Evolutionary conservation across 2,797 vertebrate species (phyloP).

Genomic region (Aselliscus stoliczkanus): DNA sequence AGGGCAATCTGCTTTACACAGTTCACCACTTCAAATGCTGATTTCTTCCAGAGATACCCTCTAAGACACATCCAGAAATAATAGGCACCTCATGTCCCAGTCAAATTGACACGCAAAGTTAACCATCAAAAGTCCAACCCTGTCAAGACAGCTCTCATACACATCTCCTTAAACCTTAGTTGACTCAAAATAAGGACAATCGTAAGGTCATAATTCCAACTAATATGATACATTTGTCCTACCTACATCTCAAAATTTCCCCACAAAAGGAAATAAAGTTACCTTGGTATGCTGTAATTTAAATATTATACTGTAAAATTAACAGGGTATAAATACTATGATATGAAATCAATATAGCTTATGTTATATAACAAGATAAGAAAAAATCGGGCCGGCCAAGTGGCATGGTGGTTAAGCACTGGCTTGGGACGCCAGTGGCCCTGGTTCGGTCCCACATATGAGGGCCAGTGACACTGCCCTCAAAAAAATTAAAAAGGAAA

Average conservation of each 20-base stretch:
- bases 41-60: background rate
- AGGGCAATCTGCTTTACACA: background rate
- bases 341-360: background rate
- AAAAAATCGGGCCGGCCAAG: too few species aligned
- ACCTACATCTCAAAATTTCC: too few species aligned
- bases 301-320: background rate
- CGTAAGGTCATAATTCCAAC: background rate
- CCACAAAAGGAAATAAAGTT: background rate
- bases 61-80: background rate
- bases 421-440: too few species aligned
- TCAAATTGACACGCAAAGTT: background rate
- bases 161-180: background rate
- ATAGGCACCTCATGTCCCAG: background rate
- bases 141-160: background rate
- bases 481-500: too few species aligned
- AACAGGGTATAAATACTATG: background rate
- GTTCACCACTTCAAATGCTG: background rate
- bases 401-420: too few species aligned
- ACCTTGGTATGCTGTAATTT: background rate
- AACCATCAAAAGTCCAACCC: background rate
- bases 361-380: background rate
- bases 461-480: too few species aligned
- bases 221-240: background rate
- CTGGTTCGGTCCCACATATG: too few species aligned
- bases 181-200: background rate